Evolutionary conservation across 2,888 invertebrate species (phyloP), one percentile per base, ranked within the genome.

Genomic region (Oegoconia quadripuncta): DNA sequence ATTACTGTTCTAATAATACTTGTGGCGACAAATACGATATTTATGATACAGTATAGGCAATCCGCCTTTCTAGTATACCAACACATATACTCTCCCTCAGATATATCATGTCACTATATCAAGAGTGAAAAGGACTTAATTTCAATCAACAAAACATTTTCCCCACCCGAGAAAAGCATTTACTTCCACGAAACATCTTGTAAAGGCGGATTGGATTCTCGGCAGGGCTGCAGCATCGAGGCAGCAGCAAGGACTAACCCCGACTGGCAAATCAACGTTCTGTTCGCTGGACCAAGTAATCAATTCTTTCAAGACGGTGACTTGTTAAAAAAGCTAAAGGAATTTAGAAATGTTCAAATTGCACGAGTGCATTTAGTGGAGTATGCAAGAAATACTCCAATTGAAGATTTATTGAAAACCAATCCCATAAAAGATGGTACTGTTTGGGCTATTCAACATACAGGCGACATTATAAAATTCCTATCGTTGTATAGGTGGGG

Each of bases 181-280:
- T 91, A 91, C 58, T 91, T 91, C 56, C 88, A 89, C 49, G 91
- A 91, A 58, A 90, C 91, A 0, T 90, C 90, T 0, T 91, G 90
- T 52, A 79, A 72, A 4, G 74, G 77, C 12, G 47, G 60, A 1
- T 57, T 91, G 14, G 79, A 73, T 16, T 47, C 88, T 0, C 71
- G 91, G 14, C 90, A 91, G 58, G 90, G 91, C 0, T 91, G 91
- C 57, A 90, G 91, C 0, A 86, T 91, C 0, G 91, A 91, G 67
- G 91, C 91, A 0, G 90, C 91, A 0, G 91, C 91, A 0, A 66
- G 65, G 34, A 72, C 88, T 64, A 90, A 91, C 56, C 90, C 90
- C 1, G 66, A 77, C 27, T 74, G 74, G 49, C 80, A 81, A 31
- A 76, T 91, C 1, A 88, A 89, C 46, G 53, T 90, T 1, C 52